Evolutionary conservation across 2,888 invertebrate genomes (phyloP).

Genomic region (Torymus texanus): DNA sequence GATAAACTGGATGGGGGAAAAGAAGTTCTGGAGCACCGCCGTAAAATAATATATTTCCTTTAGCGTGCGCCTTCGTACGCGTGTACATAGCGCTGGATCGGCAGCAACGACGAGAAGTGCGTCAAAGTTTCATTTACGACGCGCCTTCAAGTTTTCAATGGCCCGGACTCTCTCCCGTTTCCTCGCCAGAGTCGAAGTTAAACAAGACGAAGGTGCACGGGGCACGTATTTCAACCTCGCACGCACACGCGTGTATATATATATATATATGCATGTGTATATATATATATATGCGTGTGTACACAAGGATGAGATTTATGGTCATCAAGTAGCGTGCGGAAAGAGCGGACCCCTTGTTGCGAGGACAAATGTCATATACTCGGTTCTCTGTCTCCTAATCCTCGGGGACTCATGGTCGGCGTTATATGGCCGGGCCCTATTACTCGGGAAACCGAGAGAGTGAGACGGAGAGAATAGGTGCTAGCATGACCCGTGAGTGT

Average conservation of each 20-base stretch:
- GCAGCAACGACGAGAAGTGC: constrained; percentile 6
- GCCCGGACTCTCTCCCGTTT: constrained; percentile 8
- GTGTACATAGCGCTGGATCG: neutral
- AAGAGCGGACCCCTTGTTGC: neutral
- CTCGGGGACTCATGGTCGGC: constrained; percentile 7
- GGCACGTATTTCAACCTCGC: constrained; percentile 43
- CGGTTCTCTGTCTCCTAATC: constrained; percentile 20
- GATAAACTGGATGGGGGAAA: neutral
- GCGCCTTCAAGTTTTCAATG: constrained; percentile 43
- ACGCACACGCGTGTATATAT: constrained; percentile 1
- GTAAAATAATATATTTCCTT: constrained; percentile 48
- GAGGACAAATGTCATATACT: constrained; percentile 45
- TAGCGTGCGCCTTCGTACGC: neutral
- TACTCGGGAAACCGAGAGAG: constrained; percentile 9
- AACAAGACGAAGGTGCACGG: constrained; percentile 37
- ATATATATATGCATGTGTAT: neutral
- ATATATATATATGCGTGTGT: neutral
- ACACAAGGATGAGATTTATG: constrained; percentile 41
- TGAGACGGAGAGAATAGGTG: neutral
- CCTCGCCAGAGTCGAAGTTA: constrained; percentile 22
- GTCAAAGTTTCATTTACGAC: constrained; percentile 52
- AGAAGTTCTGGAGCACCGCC: constrained; percentile 15
- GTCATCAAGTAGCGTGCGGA: constrained; percentile 8
- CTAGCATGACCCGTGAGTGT: neutral
- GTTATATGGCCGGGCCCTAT: constrained; percentile 36